Evolutionary conservation across 2,113 vertebrate genomes (phyloP).

Genomic region (Toxotes jaculatrix): DNA sequence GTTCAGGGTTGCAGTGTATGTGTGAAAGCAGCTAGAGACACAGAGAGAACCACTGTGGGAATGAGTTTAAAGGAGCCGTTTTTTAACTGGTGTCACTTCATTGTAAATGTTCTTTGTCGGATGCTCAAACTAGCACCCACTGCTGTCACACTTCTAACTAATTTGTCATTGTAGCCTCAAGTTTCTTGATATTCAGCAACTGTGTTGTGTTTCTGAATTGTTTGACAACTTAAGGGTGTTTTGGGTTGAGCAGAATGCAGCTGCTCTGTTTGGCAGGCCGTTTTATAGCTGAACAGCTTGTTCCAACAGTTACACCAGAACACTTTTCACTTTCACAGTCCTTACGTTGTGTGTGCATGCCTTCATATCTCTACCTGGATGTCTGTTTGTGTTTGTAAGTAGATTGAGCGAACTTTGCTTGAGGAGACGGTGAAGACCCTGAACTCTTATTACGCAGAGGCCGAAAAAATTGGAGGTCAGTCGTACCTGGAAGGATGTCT

Average conservation of each 20-base stretch:
- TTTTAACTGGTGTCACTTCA: conserved; percentile 2
- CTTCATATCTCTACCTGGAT: conserved; percentile 31
- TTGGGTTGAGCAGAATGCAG: conserved; percentile 47
- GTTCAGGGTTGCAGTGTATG: no score
- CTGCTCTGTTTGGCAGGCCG: conserved; percentile 50
- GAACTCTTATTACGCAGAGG: conserved; percentile 93
- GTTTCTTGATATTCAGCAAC: conserved; percentile 25
- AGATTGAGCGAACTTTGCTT: conserved; percentile 95
- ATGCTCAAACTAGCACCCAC: neutral
- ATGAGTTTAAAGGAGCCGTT: neutral
- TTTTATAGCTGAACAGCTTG: conserved; percentile 34
- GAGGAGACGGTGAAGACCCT: conserved; percentile 98
- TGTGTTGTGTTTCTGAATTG: conserved; percentile 38
- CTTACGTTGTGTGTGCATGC: conserved; percentile 8
- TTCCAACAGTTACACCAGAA: conserved; percentile 2
- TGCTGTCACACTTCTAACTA: neutral
- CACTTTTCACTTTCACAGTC: conserved; percentile 3
- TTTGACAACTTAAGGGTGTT: conserved; percentile 26
- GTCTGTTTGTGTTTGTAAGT: conserved; percentile 61
- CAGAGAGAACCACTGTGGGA: neutral
- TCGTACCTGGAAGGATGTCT: conserved; percentile 97
- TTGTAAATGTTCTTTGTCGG: conserved; percentile 22
- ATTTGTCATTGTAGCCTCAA: conserved; percentile 19
- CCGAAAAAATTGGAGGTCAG: conserved; percentile 97
- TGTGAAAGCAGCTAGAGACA: neutral